These are phyloP conservation scores for Andricus grossulariae DNA, from an alignment of 1,140 invertebrate species.

Conservation along the genomic window DNA sequence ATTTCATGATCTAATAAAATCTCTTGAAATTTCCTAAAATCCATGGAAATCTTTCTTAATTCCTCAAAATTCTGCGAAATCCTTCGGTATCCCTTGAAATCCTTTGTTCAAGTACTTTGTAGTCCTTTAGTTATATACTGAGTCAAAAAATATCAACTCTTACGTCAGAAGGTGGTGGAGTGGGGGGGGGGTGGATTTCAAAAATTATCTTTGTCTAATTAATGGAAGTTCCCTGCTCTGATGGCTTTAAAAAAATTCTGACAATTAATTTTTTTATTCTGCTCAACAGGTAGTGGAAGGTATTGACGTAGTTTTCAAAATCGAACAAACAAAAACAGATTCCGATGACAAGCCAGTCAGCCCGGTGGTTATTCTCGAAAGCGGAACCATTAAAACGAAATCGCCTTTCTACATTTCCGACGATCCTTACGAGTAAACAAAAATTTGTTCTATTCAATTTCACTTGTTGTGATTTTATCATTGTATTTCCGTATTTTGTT, in stretches of 20 bases:
- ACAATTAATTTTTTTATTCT: slow-evolving; percentile 46
- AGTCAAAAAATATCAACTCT: too few relatives aligned
- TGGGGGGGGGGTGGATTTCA: too few relatives aligned
- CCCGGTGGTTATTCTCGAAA: slow-evolving; percentile 81
- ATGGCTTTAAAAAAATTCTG: neutral
- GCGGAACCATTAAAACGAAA: slow-evolving; percentile 79
- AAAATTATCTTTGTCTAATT: too few relatives aligned
- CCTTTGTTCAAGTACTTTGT: too few relatives aligned
- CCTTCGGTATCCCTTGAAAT: too few relatives aligned
- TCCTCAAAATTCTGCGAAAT: too few relatives aligned
- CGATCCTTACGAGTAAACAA: slow-evolving; percentile 82
- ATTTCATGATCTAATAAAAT: too few relatives aligned
- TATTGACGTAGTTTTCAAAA: slow-evolving; percentile 88
- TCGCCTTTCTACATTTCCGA: slow-evolving; percentile 82
- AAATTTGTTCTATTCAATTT: slow-evolving; percentile 25
- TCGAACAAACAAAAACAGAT: slow-evolving; percentile 89
- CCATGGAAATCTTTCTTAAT: too few relatives aligned
- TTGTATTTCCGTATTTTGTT: neutral
- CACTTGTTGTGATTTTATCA: slow-evolving; percentile 6
- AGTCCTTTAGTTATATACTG: too few relatives aligned
- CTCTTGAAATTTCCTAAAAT: too few relatives aligned
- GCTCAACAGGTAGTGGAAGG: slow-evolving; percentile 82
- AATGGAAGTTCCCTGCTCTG: too few relatives aligned
- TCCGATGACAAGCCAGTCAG: slow-evolving; percentile 82
- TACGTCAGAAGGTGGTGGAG: too few relatives aligned